A percentile compares a stretch with the other conserved stretches of the same genome.
Conservation (phyloP, 2,113 vertebrate species). For the Hystrix brachyura region DNA sequence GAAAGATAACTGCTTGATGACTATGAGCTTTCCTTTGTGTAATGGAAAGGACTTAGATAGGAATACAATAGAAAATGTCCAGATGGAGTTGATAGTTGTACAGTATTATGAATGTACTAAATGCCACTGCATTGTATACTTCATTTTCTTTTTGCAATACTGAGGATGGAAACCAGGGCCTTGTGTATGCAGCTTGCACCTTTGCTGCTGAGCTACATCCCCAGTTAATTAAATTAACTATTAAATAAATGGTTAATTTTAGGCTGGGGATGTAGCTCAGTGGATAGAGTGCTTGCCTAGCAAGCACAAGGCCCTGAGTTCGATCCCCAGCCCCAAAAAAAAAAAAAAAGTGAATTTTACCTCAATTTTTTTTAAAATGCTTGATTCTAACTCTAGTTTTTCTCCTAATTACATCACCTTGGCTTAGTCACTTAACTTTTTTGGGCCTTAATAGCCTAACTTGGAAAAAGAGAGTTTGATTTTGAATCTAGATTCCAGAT, state of each 20-base stretch:
- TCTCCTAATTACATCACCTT: not conserved
- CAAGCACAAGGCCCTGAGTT: no score
- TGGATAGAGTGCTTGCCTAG: no score
- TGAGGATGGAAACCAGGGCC: not conserved
- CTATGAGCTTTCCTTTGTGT: not conserved
- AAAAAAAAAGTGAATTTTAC: not conserved
- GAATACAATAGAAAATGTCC: no score
- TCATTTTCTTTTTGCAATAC: not conserved
- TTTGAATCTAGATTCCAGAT: slow-evolving; percentile 25
- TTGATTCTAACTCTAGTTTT: not conserved
- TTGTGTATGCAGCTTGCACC: no score
- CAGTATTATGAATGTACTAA: not conserved
- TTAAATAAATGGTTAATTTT: not conserved
- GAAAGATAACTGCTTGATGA: not conserved
- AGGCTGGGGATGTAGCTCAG: not conserved
- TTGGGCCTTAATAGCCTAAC: not conserved
- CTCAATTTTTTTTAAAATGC: not conserved
- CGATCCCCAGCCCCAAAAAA: no score
- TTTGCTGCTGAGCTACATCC: not conserved
- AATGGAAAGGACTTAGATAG: not conserved
- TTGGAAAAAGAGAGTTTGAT: not conserved
- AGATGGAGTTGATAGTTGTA: not conserved
- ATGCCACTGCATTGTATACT: not conserved
- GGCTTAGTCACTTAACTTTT: slow-evolving; percentile 18
- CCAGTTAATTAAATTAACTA: no score